A percentile compares a stretch with the other conserved stretches of the same genome.
phyloP scores from a whole-genome alignment of 1,140 invertebrate genomes.

The Tribolium castaneum region DNA sequence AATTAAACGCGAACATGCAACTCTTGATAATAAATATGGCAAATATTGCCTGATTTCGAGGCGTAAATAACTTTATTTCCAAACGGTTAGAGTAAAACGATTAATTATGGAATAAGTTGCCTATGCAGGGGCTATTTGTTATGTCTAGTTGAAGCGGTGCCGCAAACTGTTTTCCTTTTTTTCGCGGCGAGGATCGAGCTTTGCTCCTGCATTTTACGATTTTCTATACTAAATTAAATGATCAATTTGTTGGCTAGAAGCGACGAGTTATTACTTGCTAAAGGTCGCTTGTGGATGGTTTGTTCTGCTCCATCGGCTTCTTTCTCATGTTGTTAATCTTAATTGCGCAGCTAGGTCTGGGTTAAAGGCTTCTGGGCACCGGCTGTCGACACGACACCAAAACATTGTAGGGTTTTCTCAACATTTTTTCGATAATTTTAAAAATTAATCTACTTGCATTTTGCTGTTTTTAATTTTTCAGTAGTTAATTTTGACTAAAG shows the following conservation, averaged over 20 bases:
- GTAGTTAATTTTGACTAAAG: no score
- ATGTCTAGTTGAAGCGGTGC: not conserved
- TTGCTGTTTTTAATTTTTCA: no score
- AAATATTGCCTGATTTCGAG: conserved; percentile 30
- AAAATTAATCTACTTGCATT: no score
- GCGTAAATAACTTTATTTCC: conserved; percentile 35
- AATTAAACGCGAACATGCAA: conserved; percentile 26
- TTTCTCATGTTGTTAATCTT: not conserved
- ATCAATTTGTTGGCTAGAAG: not conserved
- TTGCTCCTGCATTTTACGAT: not conserved
- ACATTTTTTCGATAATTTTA: no score
- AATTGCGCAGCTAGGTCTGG: not conserved
- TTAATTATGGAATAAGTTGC: conserved; percentile 14
- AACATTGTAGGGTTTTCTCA: no score
- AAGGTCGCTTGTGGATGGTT: not conserved
- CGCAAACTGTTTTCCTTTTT: not conserved
- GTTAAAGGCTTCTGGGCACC: no score
- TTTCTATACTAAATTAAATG: not conserved
- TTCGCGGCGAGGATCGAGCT: not conserved
- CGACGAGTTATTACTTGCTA: not conserved
- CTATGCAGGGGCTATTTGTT: conserved; percentile 29
- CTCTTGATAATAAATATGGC: conserved; percentile 18
- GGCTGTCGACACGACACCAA: no score
- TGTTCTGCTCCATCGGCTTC: not conserved
- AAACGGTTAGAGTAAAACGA: conserved; percentile 12